Conservation (phyloP, 2,797 vertebrate species). For the Phrynocephalus forsythii region DNA sequence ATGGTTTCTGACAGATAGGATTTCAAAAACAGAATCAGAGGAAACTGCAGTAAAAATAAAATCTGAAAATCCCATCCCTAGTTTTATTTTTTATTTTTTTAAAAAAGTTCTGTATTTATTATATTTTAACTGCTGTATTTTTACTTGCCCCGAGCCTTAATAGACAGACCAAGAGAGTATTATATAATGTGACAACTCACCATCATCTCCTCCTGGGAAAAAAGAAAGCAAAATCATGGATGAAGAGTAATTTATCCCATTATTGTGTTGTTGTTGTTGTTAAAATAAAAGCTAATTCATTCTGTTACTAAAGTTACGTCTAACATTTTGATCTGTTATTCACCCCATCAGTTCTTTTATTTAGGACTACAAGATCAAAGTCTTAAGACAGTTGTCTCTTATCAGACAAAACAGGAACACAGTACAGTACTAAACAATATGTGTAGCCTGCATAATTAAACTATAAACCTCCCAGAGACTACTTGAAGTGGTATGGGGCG, state of each 20-base stretch:
- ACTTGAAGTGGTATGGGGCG: too few species aligned
- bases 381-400: not conserved
- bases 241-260: conserved; percentile 36
- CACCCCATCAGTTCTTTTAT: not conserved
- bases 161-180: conserved; percentile 29
- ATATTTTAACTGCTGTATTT: not conserved
- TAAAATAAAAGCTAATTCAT: not conserved
- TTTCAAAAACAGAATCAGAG: too few species aligned
- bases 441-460: too few species aligned
- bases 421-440: not conserved
- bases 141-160: not conserved
- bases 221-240: conserved; percentile 40
- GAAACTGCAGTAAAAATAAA: not conserved
- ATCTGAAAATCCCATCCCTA: too few species aligned
- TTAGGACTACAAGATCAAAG: not conserved
- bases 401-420: not conserved
- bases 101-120: not conserved
- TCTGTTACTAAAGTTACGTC: not conserved
- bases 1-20: too few species aligned
- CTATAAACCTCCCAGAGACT: too few species aligned
- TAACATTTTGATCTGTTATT: not conserved
- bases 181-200: conserved; percentile 81
- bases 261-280: conserved; percentile 15
- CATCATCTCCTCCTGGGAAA: conserved; percentile 88
- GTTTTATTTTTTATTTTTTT: too few species aligned